Conservation (phyloP, 2,888 invertebrate genomes). For the Drosophila neotestacea region DNA sequence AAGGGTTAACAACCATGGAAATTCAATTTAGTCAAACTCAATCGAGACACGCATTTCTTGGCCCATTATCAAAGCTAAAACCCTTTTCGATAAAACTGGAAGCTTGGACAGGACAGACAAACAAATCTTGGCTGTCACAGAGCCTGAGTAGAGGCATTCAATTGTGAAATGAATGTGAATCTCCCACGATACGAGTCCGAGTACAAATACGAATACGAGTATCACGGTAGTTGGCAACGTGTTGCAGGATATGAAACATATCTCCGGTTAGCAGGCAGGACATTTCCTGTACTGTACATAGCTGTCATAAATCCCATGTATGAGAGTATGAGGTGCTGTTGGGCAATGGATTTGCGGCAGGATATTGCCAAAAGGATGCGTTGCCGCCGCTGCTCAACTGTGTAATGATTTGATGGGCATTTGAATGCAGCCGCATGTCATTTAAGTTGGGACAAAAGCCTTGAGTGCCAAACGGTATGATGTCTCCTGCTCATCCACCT, state of each 20-base stretch:
- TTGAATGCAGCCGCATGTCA: slow-evolving; percentile 76
- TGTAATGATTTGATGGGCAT: slow-evolving; percentile 78
- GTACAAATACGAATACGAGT: not conserved
- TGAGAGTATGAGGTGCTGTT: slow-evolving; percentile 13
- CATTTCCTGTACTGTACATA: slow-evolving; percentile 77
- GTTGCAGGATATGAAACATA: slow-evolving; percentile 84
- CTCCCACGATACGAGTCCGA: slow-evolving; percentile 29
- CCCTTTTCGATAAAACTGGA: slow-evolving; percentile 48
- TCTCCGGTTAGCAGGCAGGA: slow-evolving; percentile 85
- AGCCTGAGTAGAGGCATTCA: slow-evolving; percentile 60
- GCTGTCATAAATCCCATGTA: slow-evolving; percentile 72
- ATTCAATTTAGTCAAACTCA: slow-evolving; percentile 50
- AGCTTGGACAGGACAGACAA: slow-evolving; percentile 36
- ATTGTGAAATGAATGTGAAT: slow-evolving; percentile 60
- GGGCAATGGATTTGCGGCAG: slow-evolving; percentile 65
- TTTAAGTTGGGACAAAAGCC: slow-evolving; percentile 63
- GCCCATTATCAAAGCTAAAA: slow-evolving; percentile 39
- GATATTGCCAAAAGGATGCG: slow-evolving; percentile 78
- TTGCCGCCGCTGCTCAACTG: slow-evolving; percentile 53
- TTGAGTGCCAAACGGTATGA: slow-evolving; percentile 31
- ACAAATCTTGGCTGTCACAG: slow-evolving; percentile 76
- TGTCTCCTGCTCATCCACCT: slow-evolving; percentile 3
- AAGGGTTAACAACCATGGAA: slow-evolving; percentile 35
- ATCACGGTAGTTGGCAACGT: slow-evolving; percentile 47
- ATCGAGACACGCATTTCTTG: slow-evolving; percentile 33